Percentiles rank a stretch among this genome's conserved stretches.
Conservation (phyloP, 2,888 invertebrate species). For the Ceramica pisi region DNA sequence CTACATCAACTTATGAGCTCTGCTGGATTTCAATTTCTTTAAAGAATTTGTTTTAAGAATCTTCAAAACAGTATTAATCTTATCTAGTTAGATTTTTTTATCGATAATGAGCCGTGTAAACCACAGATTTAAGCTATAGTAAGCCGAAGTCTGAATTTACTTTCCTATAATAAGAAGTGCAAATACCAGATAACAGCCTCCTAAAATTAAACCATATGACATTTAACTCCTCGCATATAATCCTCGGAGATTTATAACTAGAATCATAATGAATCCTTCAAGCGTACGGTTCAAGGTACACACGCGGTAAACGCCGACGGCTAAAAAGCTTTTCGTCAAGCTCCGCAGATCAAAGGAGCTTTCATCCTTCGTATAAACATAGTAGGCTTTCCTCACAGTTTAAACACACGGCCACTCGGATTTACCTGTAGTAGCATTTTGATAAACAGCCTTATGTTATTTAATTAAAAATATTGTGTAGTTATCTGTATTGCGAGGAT, state of each 20-base stretch:
- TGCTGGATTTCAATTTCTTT: too few species aligned
- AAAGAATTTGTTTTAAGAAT: too few species aligned
- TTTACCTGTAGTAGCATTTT: conserved; percentile 55
- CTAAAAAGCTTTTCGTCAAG: conserved; percentile 72
- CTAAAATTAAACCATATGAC: conserved; percentile 26
- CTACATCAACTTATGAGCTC: too few species aligned
- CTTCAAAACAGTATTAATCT: too few species aligned
- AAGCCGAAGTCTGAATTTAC: not conserved
- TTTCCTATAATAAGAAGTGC: not conserved
- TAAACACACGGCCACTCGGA: conserved; percentile 42
- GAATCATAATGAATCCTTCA: conserved; percentile 62
- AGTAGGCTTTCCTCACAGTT: conserved; percentile 41
- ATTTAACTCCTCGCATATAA: conserved; percentile 30
- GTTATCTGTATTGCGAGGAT: conserved; percentile 62
- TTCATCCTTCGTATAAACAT: conserved; percentile 67
- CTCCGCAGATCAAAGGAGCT: conserved; percentile 73
- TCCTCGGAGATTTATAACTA: conserved; percentile 51
- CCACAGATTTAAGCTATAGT: not conserved
- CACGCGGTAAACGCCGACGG: conserved; percentile 58
- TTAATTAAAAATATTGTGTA: conserved; percentile 69
- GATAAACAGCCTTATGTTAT: conserved; percentile 61
- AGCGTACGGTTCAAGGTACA: conserved; percentile 66
- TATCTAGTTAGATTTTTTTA: too few species aligned
- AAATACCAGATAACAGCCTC: conserved; percentile 21
- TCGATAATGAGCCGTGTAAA: not conserved